A percentile compares a stretch with the other conserved stretches of the same genome.
phyloP scores from a whole-genome alignment of 2,797 vertebrate genomes.

The Gymnoscopelus braueri region DNA sequence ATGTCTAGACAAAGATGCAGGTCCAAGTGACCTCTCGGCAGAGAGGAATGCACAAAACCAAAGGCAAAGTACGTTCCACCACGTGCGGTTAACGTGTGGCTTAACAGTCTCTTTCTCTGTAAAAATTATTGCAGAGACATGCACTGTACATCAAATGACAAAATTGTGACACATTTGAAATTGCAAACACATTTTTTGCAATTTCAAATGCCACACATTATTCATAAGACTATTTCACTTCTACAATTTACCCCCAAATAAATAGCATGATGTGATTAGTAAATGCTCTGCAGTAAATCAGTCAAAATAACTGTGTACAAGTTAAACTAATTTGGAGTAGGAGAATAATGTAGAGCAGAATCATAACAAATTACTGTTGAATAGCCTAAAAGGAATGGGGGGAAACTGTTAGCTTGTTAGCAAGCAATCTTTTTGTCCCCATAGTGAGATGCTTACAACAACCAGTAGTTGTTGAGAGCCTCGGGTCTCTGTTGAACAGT shows the following conservation, averaged over 20 bases:
- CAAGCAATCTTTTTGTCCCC: constrained; percentile 34
- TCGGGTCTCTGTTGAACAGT: constrained; percentile 77
- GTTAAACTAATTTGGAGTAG: background rate
- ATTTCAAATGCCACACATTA: background rate
- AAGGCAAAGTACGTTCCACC: background rate
- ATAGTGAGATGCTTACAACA: constrained; percentile 49
- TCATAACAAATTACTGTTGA: constrained; percentile 1
- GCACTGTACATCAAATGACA: no score
- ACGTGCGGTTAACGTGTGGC: background rate
- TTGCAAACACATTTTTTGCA: background rate
- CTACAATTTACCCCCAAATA: background rate
- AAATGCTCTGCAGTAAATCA: background rate
- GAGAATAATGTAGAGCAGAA: background rate
- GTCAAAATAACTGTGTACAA: background rate
- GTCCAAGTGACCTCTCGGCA: background rate
- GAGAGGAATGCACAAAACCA: background rate
- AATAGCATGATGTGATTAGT: background rate
- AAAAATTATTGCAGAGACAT: no score
- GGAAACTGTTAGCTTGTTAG: constrained; percentile 32
- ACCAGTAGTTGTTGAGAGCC: constrained; percentile 78
- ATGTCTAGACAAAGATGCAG: constrained; percentile 13
- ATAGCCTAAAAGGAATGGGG: constrained; percentile 5
- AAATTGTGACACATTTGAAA: no score
- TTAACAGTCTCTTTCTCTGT: background rate
- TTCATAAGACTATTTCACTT: background rate